Percentiles rank a stretch among this genome's conserved stretches.
Evolutionary conservation across 2,888 invertebrate genomes (phyloP).

Genomic region (Thalpophila matura): DNA sequence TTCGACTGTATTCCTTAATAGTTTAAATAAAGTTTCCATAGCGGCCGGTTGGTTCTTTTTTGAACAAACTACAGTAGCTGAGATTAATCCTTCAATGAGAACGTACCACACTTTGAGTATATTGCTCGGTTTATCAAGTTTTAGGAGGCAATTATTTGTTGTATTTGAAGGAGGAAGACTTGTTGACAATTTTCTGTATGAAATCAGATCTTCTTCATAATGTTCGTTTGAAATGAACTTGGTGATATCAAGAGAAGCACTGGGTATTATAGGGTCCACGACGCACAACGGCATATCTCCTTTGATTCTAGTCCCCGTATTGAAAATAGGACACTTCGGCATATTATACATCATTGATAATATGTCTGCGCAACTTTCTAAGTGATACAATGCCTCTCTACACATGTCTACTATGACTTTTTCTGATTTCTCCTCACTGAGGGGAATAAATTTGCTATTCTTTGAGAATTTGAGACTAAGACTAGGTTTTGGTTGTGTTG

Average conservation of each 20-base stretch:
- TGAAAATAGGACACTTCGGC: conserved; percentile 98
- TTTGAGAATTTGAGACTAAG: conserved; percentile 85
- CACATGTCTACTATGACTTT: conserved; percentile 91
- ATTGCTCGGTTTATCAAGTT: conserved; percentile 95
- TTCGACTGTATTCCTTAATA: conserved; percentile 94
- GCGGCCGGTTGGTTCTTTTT: conserved; percentile 97
- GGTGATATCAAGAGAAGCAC: conserved; percentile 92
- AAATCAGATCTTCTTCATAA: conserved; percentile 92
- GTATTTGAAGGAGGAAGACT: conserved; percentile 86
- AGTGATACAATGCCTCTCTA: conserved; percentile 95
- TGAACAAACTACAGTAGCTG: conserved; percentile 95
- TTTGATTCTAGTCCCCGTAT: conserved; percentile 96
- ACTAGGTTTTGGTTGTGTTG: conserved; percentile 80
- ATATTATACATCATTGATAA: conserved; percentile 98
- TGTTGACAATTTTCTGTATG: conserved; percentile 91
- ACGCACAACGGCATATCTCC: conserved; percentile 94
- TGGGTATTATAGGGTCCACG: conserved; percentile 96
- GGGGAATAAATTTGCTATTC: conserved; percentile 87
- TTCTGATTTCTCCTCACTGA: conserved; percentile 86
- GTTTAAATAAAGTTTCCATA: conserved; percentile 96
- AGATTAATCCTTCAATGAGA: conserved; percentile 95
- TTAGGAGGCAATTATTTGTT: conserved; percentile 90
- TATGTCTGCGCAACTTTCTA: conserved; percentile 96
- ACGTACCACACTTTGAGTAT: conserved; percentile 98
- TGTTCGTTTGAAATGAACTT: conserved; percentile 93